Evolutionary conservation across 2,888 invertebrate species (phyloP).

Genomic region (Idaea aversata): DNA sequence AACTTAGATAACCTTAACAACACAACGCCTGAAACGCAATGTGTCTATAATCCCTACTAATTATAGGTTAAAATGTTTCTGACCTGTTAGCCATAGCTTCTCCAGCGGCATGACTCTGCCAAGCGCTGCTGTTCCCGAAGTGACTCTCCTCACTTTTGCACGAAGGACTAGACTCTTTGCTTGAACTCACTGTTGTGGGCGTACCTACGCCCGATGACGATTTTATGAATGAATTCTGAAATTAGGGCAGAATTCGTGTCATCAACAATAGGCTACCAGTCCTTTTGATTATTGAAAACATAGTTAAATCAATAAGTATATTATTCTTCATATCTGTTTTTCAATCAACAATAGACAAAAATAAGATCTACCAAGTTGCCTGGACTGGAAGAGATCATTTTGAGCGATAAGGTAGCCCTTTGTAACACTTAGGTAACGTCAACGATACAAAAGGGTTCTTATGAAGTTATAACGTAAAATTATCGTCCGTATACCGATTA

Average conservation of each 20-base stretch:
- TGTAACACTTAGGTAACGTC: too few species aligned
- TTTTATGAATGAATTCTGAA: constrained; percentile 71
- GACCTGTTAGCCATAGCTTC: constrained; percentile 76
- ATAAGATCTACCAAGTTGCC: too few species aligned
- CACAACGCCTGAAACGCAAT: too few species aligned
- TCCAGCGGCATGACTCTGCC: constrained; percentile 76
- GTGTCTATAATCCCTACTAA: constrained; percentile 7
- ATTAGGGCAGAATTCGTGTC: constrained; percentile 9
- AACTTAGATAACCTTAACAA: too few species aligned
- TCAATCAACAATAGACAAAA: too few species aligned
- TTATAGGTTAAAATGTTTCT: background rate
- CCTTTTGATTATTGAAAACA: background rate
- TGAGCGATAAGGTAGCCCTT: too few species aligned
- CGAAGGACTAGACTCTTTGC: constrained; percentile 77
- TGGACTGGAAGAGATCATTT: too few species aligned
- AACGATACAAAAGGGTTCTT: too few species aligned
- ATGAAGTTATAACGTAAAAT: too few species aligned
- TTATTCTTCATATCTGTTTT: background rate
- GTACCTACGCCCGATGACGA: constrained; percentile 67
- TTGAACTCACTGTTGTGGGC: constrained; percentile 67
- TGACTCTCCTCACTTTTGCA: constrained; percentile 76
- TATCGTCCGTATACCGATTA: too few species aligned
- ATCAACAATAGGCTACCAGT: background rate
- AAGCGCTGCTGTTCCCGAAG: constrained; percentile 67
- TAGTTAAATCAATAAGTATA: background rate